These are phyloP conservation scores for Pipra filicauda DNA, from an alignment of 2,113 vertebrate species.

Conservation along the genomic window DNA sequence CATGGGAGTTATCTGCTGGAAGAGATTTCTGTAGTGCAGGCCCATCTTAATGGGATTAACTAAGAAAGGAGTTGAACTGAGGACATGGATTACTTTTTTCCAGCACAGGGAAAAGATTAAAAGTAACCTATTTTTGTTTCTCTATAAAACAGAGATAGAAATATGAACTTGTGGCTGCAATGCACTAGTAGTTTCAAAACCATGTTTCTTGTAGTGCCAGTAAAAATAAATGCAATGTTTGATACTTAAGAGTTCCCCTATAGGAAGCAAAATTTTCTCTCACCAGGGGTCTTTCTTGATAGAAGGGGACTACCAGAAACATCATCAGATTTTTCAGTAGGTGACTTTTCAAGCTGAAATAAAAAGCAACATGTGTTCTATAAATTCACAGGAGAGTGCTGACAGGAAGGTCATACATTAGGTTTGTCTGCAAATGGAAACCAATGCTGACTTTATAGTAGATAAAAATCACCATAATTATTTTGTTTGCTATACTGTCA, in stretches of 20 bases:
- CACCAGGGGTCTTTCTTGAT: slow-evolving; percentile 70
- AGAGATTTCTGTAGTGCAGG: neutral
- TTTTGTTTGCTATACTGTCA: neutral
- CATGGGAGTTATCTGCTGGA: neutral
- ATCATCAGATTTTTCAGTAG: neutral
- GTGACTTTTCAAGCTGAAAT: slow-evolving; percentile 51
- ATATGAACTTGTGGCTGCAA: neutral
- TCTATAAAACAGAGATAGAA: neutral
- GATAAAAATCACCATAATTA: neutral
- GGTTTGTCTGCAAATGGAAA: neutral
- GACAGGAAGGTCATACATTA: neutral
- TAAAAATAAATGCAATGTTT: neutral
- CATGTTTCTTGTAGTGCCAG: neutral
- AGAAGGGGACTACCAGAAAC: slow-evolving; percentile 38
- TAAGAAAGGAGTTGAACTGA: neutral
- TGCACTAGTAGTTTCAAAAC: neutral
- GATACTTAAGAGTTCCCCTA: neutral
- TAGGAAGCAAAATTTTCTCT: slow-evolving; percentile 28
- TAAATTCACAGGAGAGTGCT: neutral
- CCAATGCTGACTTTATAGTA: neutral
- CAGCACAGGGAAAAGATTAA: neutral
- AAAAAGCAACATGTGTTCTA: neutral
- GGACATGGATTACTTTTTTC: neutral
- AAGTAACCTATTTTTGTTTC: slow-evolving; percentile 2
- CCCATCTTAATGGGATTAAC: neutral